A percentile compares a stretch with the other conserved stretches of the same genome.
These are phyloP conservation scores for Trichechus manatus DNA, from an alignment of 2,113 vertebrate genomes.

Conservation along the genomic window DNA sequence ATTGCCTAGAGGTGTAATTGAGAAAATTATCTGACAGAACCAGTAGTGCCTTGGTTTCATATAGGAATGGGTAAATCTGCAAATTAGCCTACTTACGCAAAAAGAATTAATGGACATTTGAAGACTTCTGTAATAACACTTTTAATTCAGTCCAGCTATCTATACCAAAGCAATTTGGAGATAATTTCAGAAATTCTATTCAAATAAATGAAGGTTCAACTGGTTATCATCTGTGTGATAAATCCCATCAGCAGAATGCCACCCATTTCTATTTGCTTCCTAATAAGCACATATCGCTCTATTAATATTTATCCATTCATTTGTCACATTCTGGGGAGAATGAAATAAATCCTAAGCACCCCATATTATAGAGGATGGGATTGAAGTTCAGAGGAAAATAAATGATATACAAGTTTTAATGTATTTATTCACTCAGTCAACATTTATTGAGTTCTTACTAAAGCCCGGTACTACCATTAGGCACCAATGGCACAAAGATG, in stretches of 20 bases:
- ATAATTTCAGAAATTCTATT: constrained; percentile 70
- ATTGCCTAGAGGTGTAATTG: constrained; percentile 59
- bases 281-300: constrained; percentile 51
- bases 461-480: background rate
- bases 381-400: constrained; percentile 35
- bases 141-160: constrained; percentile 66
- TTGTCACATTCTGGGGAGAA: constrained; percentile 22
- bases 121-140: constrained; percentile 60
- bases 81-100: constrained; percentile 56
- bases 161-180: constrained; percentile 72
- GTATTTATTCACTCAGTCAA: constrained; percentile 26
- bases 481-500: constrained; percentile 9
- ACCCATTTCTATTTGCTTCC: constrained; percentile 54
- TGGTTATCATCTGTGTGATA: constrained; percentile 59
- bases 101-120: constrained; percentile 64
- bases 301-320: constrained; percentile 60
- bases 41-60: constrained; percentile 62
- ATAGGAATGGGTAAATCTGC: constrained; percentile 43
- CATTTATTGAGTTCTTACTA: background rate
- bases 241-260: constrained; percentile 51
- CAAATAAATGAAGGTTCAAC: constrained; percentile 58
- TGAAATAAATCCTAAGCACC: constrained; percentile 50
- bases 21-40: constrained; percentile 72
- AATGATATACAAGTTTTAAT: background rate
- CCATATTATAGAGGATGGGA: constrained; percentile 15